Base-by-base conservation (phyloP, 2,888 invertebrate species). In the Pterostichus madidus region DNA sequence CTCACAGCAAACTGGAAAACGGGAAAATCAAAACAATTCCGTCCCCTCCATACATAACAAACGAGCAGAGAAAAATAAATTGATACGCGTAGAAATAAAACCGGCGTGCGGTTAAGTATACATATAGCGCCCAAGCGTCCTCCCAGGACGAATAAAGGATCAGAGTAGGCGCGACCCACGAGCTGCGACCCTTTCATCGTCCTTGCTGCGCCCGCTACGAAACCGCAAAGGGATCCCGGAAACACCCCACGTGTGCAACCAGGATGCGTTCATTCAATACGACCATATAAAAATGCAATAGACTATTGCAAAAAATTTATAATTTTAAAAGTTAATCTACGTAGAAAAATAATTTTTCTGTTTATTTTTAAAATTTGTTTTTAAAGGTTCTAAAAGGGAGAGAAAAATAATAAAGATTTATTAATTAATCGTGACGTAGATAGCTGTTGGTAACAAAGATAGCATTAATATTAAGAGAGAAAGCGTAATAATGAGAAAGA, bases 71-170 rank as follows among this genome's bases (percentile, higher is more conserved):
- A 59, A 35, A 56, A 32, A 59, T 77, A 59, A 59, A 77, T 77
- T 77, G 77, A 77, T 77, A 56, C n/a, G 46, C 35, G 77, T 71
- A 17, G 77, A 56, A 77, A 77, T 76, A 76, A 77, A 56, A 8
- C 44, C 39, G 39, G 68, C 68, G 17, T 71, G 68, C 6, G 44
- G 68, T 71, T 71, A 71, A 13, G 68, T 39, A 35, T 71, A 71
- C 68, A 39, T 71, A 71, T 35, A 77, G 35, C 59, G 56, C 59
- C 68, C 39, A 77, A 77, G 17, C 77, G 77, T 77, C 24, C 53
- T 77, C 77, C n/a, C 6, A 56, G 77, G 77, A 73, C 73, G 73
- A 73, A 73, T 73, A 73, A 73, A 44, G 73, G 39, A 44, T 73
- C 73, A 8, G 73, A 17, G 56, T 8, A 56, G 15, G 11, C 24